Evolutionary conservation across 1,140 invertebrate species (phyloP).

Genomic region (Spodoptera litura): DNA sequence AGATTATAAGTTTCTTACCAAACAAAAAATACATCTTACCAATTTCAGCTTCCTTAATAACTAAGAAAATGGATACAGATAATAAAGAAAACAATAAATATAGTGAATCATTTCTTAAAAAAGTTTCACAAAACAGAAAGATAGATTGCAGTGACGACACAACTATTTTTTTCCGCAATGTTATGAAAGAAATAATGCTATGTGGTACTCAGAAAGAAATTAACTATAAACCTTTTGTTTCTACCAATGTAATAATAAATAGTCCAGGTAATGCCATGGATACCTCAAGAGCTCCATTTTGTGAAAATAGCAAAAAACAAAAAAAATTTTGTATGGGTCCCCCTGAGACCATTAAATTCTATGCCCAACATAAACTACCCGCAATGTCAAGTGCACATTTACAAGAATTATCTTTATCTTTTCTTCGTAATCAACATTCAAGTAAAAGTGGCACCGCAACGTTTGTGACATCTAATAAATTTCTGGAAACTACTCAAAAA

Average conservation of each 20-base stretch:
- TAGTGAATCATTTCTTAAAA: background rate
- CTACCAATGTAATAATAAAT: background rate
- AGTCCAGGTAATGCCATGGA: background rate
- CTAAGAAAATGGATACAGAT: background rate
- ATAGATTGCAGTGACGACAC: conserved; percentile 51
- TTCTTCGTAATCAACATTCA: conserved; percentile 50
- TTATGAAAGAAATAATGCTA: conserved; percentile 63
- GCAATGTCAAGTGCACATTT: background rate
- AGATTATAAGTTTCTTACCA: background rate
- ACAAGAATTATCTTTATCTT: conserved; percentile 61
- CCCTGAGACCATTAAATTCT: background rate
- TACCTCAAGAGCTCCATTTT: background rate
- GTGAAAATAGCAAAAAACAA: background rate
- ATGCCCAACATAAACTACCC: background rate
- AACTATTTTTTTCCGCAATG: conserved; percentile 60
- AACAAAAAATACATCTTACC: background rate
- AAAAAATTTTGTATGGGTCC: background rate
- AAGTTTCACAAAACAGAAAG: background rate
- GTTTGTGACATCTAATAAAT: background rate
- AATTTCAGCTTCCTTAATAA: background rate
- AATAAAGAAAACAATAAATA: background rate
- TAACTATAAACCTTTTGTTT: conserved; percentile 8
- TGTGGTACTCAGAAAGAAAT: conserved; percentile 6
- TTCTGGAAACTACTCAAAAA: background rate
- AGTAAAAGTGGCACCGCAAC: background rate